A percentile compares a stretch with the other conserved stretches of the same genome.
phyloP scores from a whole-genome alignment of 2,797 vertebrate genomes.

The Diplodus puntazzo region DNA sequence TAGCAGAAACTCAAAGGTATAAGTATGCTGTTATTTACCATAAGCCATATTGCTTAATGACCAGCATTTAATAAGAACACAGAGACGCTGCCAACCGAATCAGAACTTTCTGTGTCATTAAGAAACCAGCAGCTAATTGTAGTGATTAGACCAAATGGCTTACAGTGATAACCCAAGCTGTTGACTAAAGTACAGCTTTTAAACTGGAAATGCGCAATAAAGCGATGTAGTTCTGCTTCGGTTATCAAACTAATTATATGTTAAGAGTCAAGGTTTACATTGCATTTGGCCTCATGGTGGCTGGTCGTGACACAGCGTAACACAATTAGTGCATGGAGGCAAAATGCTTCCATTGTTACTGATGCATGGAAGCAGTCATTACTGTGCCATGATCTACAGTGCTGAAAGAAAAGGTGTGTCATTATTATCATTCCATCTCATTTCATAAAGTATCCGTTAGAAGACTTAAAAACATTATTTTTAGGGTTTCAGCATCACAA shows the following conservation, averaged over 20 bases:
- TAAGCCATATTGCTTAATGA: conserved; percentile 21
- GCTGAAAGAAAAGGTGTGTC: conserved; percentile 35
- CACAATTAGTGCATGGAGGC: background rate
- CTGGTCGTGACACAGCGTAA: conserved; percentile 4
- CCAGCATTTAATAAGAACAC: conserved; percentile 42
- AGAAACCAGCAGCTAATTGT: conserved; percentile 51
- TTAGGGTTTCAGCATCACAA: too few relatives aligned
- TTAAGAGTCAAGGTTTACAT: conserved; percentile 21
- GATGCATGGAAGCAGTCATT: conserved; percentile 46
- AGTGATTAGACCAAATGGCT: conserved; percentile 36
- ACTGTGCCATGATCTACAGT: conserved; percentile 26
- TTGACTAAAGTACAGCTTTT: conserved; percentile 28
- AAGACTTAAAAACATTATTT: background rate
- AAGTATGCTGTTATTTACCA: conserved; percentile 14
- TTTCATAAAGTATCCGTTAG: conserved; percentile 23
- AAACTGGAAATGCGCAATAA: conserved; percentile 17
- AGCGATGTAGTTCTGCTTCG: conserved; percentile 6
- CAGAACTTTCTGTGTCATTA: conserved; percentile 42
- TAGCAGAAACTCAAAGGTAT: conserved; percentile 6
- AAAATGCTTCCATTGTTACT: conserved; percentile 22
- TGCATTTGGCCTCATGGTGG: background rate
- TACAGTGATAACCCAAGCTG: conserved; percentile 16
- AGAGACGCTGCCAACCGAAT: conserved; percentile 25
- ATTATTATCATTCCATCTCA: conserved; percentile 25
- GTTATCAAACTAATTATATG: conserved; percentile 18